Percentiles rank a stretch among this genome's conserved stretches.
These are phyloP conservation scores for Oreochromis tanganicae DNA, from an alignment of 2,113 vertebrate species.

Conservation along the genomic window DNA sequence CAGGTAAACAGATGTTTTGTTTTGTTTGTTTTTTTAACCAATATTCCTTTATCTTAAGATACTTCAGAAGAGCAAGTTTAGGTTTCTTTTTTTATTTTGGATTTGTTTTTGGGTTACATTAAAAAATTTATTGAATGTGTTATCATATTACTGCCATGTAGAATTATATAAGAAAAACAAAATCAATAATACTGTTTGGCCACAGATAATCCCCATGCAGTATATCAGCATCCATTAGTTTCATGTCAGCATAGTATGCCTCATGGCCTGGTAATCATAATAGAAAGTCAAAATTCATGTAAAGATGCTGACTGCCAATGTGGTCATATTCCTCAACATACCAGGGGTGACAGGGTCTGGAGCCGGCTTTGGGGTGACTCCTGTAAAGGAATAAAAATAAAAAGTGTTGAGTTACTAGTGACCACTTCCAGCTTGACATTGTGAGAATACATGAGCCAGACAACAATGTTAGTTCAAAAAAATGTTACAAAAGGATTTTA, in stretches of 20 bases:
- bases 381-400: slow-evolving; percentile 66
- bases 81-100: neutral
- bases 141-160: neutral
- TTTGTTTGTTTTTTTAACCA: neutral
- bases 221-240: neutral
- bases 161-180: too few species aligned
- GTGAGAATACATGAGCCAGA: neutral
- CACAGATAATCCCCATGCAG: neutral
- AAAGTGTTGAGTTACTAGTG: slow-evolving; percentile 36
- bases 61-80: neutral
- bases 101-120: neutral
- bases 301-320: neutral
- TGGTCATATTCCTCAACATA: slow-evolving; percentile 11
- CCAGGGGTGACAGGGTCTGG: slow-evolving; percentile 69
- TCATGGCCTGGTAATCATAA: neutral
- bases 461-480: neutral
- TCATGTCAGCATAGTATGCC: neutral
- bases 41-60: neutral
- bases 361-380: slow-evolving; percentile 73
- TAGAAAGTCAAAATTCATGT: neutral
- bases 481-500: slow-evolving; percentile 35
- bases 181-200: neutral
- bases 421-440: neutral
- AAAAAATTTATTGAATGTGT: neutral
- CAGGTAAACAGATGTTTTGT: neutral